Base-by-base conservation (phyloP, 2,113 vertebrate genomes). In the Orientallactaga bullata region DNA sequence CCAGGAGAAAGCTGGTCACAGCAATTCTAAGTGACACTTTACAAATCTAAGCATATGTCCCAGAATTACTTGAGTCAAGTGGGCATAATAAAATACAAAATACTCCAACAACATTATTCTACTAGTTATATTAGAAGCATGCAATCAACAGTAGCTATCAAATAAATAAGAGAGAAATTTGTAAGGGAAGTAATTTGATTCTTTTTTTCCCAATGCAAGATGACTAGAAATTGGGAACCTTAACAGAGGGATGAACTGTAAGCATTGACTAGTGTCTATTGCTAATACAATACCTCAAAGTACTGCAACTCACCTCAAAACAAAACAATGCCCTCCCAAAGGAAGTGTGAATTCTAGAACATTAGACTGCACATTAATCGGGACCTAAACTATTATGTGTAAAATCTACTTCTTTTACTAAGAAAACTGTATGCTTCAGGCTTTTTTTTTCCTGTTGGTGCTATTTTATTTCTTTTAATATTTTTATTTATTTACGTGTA, bases 151-250 rank as follows among this genome's bases (percentile, higher is more conserved):
- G 21, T 2, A 76, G 11, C 76, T 89, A 81, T 37, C 21, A 73
- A 92, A 42, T 77, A 83, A 94, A 85, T 26, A 35, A 63, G 79
- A 93, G 23, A 71, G 24, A 16, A 84, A 89, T 83, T 94, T 95
- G 35, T 51, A 71, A 95, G 37, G 35, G 15, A 90, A 83, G 66
- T 63, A 95, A 96, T 77, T 93, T 87, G 3, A 72, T 87, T 95
- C 42, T 94, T n/a, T 69, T 84, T 78, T 80, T 82, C 71, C 51
- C 32, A 87, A 88, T 2, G 72, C 60, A 88, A 80, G 30, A 8
- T 66, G 28, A 85, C 39, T 68, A 91, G 71, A 96, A 92, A 81
- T 12, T 86, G 24, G 42, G 85, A 93, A 88, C 32, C 20, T 85
- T 90, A 76, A 55, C 17, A 86, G 3, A 94, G 23, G 16, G 23